These are phyloP conservation scores for Trachymyrmex cornetzi DNA, from an alignment of 1,140 invertebrate species.

Conservation along the genomic window DNA sequence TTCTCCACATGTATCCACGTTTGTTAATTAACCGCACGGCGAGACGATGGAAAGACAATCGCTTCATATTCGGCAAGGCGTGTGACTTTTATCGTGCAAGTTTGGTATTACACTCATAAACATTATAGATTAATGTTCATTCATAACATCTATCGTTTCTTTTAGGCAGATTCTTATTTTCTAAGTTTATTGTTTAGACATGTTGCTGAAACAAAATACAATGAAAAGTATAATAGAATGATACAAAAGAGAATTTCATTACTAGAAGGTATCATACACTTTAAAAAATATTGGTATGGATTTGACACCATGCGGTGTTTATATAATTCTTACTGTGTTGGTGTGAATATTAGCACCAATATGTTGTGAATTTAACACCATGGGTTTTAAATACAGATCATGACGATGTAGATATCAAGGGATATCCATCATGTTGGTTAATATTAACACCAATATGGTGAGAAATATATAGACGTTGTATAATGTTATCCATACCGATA, in stretches of 20 bases:
- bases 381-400: too few relatives aligned
- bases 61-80: conserved; percentile 10
- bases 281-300: too few relatives aligned
- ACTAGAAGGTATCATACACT: neutral
- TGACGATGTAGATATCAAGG: too few relatives aligned
- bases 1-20: neutral
- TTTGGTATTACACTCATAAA: neutral
- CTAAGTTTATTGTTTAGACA: neutral
- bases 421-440: too few relatives aligned
- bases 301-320: too few relatives aligned
- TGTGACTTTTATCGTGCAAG: neutral
- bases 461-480: too few relatives aligned
- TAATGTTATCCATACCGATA: too few relatives aligned
- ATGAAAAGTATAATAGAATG: neutral
- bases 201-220: neutral
- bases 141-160: neutral
- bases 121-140: neutral
- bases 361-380: too few relatives aligned
- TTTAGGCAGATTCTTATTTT: neutral
- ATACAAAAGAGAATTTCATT: neutral
- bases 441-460: too few relatives aligned
- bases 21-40: conserved; percentile 36
- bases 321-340: too few relatives aligned
- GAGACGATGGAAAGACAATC: conserved; percentile 9
- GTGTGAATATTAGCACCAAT: too few relatives aligned